Percentiles rank a stretch among this genome's conserved stretches.
These are phyloP conservation scores for Scophthalmus maximus DNA, from an alignment of 2,113 vertebrate species.

Conservation along the genomic window DNA sequence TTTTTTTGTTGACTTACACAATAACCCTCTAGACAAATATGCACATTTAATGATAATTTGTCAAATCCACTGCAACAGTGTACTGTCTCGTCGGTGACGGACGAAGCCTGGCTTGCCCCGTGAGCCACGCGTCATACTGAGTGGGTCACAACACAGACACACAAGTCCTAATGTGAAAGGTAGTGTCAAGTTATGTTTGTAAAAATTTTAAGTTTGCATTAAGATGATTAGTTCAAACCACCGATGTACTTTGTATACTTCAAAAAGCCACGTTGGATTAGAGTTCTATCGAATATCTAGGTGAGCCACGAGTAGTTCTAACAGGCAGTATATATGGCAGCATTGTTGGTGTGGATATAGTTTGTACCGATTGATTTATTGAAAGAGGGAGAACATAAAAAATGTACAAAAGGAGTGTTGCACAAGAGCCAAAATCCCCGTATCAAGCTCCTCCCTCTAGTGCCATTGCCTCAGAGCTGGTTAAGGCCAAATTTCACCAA, in stretches of 20 bases:
- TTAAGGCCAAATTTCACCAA: too few species aligned
- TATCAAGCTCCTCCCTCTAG: not conserved
- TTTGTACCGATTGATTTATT: not conserved
- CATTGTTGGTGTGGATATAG: not conserved
- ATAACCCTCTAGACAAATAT: slow-evolving; percentile 21
- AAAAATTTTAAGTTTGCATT: too few species aligned
- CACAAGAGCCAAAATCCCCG: slow-evolving; percentile 7
- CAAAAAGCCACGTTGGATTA: too few species aligned
- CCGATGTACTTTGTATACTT: not conserved
- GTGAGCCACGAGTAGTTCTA: not conserved
- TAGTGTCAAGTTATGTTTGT: slow-evolving; percentile 16
- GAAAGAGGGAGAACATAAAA: slow-evolving; percentile 13
- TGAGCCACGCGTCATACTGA: slow-evolving; percentile 49
- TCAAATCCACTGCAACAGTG: slow-evolving; percentile 13
- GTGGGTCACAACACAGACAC: slow-evolving; percentile 59
- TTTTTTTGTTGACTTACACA: slow-evolving; percentile 14
- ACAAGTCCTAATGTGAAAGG: slow-evolving; percentile 45
- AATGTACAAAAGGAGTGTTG: slow-evolving; percentile 12
- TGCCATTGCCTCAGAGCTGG: not conserved
- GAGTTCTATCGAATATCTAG: not conserved
- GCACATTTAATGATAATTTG: slow-evolving; percentile 21
- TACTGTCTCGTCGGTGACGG: slow-evolving; percentile 22
- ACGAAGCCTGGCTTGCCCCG: slow-evolving; percentile 25
- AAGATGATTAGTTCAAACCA: too few species aligned
- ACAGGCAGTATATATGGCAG: too few species aligned